Conservation (phyloP, 2,888 invertebrate species). For the Phytoseiulus persimilis region DNA sequence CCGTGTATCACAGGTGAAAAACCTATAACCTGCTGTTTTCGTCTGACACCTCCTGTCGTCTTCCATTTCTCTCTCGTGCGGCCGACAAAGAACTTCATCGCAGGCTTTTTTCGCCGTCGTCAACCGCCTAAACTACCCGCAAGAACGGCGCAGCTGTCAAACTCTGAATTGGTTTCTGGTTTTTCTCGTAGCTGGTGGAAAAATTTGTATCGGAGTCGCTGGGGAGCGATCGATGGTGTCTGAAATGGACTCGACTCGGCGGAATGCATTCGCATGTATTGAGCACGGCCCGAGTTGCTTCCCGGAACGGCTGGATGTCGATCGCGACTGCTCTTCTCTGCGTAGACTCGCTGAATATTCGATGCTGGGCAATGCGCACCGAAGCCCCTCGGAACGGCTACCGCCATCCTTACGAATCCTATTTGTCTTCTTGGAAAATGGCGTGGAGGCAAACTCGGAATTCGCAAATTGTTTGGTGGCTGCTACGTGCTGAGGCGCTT, state of each 20-base stretch:
- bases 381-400: background rate
- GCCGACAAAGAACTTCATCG: background rate
- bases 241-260: no score
- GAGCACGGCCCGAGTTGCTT: background rate
- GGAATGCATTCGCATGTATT: background rate
- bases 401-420: background rate
- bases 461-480: background rate
- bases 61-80: no score
- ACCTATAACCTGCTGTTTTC: no score
- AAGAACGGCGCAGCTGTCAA: background rate
- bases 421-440: background rate
- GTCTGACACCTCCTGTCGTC: no score
- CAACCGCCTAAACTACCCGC: background rate
- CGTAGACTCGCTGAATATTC: background rate
- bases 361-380: background rate
- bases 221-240: no score
- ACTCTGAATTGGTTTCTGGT: background rate
- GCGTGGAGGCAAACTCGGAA: background rate
- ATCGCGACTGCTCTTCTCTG: background rate
- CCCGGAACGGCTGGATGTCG: background rate
- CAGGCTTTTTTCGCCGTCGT: background rate
- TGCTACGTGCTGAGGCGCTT: background rate
- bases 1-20: no score
- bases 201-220: no score
- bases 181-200: background rate